Evolutionary conservation across 2,113 vertebrate species (phyloP).

Genomic region (Myrmecophaga tridactyla): DNA sequence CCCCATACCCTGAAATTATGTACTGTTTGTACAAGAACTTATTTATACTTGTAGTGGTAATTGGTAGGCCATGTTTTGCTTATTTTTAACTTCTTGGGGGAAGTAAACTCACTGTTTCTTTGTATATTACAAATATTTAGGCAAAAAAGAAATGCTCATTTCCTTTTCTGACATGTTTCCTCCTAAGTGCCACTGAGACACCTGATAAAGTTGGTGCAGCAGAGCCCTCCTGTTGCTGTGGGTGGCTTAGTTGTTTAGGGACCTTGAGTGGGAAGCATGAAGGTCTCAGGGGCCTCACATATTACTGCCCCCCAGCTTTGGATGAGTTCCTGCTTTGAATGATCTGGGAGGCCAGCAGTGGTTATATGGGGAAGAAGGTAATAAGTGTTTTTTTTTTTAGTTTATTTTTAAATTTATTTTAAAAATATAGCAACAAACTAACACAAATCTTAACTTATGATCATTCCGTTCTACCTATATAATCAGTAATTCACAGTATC

Average conservation of each 20-base stretch:
- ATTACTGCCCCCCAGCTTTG: not conserved
- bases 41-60: too few relatives aligned
- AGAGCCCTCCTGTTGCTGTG: not conserved
- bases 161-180: not conserved
- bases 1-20: too few relatives aligned
- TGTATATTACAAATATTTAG: constrained; percentile 10
- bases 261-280: not conserved
- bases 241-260: not conserved
- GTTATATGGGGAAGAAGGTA: not conserved
- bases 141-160: not conserved
- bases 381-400: too few relatives aligned
- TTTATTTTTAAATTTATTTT: too few relatives aligned
- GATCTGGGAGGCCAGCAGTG: not conserved
- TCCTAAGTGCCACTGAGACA: not conserved
- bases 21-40: too few relatives aligned
- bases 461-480: too few relatives aligned
- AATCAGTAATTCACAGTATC: too few relatives aligned
- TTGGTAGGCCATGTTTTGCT: too few relatives aligned
- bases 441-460: too few relatives aligned
- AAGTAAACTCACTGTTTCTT: constrained; percentile 36
- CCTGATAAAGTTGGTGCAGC: not conserved
- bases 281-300: not conserved
- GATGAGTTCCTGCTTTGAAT: not conserved
- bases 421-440: too few relatives aligned
- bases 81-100: constrained; percentile 33